phyloP scores from a whole-genome alignment of 1,140 invertebrate genomes.

The Limonius californicus region DNA sequence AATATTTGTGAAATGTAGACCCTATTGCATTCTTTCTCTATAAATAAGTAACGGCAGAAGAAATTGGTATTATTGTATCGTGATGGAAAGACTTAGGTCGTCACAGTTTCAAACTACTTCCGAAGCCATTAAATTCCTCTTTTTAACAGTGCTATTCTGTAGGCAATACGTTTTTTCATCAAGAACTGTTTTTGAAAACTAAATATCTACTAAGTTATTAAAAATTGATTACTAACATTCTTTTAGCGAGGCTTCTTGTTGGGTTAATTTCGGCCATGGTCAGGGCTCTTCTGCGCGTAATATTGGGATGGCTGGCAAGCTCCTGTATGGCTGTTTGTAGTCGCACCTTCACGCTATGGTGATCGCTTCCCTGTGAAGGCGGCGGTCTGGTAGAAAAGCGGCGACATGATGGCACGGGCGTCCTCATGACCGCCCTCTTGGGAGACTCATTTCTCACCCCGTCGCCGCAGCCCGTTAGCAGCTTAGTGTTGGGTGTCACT shows the following conservation, averaged over 20 bases:
- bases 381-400: slow-evolving; percentile 17
- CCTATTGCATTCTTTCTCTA: no score
- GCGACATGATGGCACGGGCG: slow-evolving; percentile 18
- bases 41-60: no score
- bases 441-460: background rate
- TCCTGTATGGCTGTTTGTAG: slow-evolving; percentile 10
- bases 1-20: no score
- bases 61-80: no score
- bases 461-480: background rate
- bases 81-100: no score
- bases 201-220: no score
- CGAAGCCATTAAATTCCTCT: no score
- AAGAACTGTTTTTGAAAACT: no score
- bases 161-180: no score
- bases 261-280: slow-evolving; percentile 49
- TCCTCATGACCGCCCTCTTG: background rate
- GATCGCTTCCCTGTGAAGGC: background rate
- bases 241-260: background rate
- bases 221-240: no score
- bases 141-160: no score
- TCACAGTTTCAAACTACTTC: no score
- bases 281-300: slow-evolving; percentile 38
- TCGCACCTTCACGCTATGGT: background rate
- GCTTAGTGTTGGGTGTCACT: slow-evolving; percentile 10
- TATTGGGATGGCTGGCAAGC: background rate